Conservation (phyloP, 2,888 invertebrate species). For the Drosophila paramelanica region DNA sequence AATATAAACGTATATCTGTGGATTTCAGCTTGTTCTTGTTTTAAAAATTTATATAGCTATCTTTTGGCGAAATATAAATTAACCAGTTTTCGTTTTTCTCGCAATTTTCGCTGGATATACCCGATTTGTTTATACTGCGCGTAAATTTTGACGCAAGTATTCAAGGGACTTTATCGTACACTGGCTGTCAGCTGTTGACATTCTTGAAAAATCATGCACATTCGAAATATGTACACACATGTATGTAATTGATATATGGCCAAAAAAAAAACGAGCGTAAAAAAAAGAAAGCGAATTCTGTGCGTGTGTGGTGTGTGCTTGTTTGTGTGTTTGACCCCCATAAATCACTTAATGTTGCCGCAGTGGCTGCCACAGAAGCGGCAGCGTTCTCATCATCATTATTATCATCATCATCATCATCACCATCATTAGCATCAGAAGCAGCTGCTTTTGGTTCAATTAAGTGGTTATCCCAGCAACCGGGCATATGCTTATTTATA, state of each 20-base stretch:
- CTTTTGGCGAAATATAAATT: too few relatives aligned
- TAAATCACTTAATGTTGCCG: conserved; percentile 69
- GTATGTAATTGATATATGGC: conserved; percentile 35
- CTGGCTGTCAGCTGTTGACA: conserved; percentile 64
- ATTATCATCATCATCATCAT: conserved; percentile 18
- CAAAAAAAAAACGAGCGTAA: conserved; percentile 13
- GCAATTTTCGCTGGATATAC: not conserved
- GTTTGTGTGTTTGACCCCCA: conserved; percentile 47
- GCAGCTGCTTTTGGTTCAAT: conserved; percentile 67
- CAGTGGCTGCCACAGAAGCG: conserved; percentile 36
- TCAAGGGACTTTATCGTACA: conserved; percentile 35
- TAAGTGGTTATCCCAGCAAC: conserved; percentile 52
- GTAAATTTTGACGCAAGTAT: conserved; percentile 4
- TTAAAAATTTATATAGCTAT: too few relatives aligned
- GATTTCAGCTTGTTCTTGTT: too few relatives aligned
- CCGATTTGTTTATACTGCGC: not conserved
- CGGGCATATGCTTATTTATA: conserved; percentile 52
- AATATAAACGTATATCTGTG: too few relatives aligned
- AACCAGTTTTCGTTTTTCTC: not conserved
- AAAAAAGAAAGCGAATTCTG: conserved; percentile 20
- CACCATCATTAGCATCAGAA: conserved; percentile 25
- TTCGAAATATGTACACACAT: conserved; percentile 4
- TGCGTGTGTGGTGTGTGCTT: not conserved
- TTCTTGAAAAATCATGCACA: conserved; percentile 66
- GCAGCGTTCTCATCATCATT: conserved; percentile 15